phyloP scores from a whole-genome alignment of 2,113 vertebrate genomes.

The Pongo abelii region DNA sequence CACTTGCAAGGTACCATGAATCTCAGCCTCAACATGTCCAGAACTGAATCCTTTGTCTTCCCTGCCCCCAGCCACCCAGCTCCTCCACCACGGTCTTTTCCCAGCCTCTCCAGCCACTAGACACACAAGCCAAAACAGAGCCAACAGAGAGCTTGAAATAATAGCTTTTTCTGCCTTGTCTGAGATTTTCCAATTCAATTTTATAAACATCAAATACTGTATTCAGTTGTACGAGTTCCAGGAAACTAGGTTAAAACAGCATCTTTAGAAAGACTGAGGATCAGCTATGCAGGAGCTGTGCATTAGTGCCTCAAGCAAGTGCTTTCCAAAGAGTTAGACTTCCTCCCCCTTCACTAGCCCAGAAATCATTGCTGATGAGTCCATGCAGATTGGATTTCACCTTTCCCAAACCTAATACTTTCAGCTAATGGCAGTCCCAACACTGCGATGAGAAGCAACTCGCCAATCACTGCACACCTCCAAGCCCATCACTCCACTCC shows the following conservation, averaged over 20 bases:
- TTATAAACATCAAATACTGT: conserved; percentile 44
- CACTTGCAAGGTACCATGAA: not conserved
- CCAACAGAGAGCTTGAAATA: conserved; percentile 6
- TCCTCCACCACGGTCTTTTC: not conserved
- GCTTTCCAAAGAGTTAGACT: conserved; percentile 44
- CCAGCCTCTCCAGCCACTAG: not conserved
- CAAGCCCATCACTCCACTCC: not conserved
- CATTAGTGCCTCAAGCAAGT: not conserved
- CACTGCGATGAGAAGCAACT: not conserved
- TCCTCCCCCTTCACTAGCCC: not conserved
- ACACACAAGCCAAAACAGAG: not conserved
- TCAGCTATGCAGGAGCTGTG: not conserved
- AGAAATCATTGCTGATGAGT: not conserved
- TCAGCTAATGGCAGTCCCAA: not conserved
- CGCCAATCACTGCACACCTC: not conserved
- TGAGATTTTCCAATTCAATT: conserved; percentile 46
- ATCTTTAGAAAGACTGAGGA: conserved; percentile 25
- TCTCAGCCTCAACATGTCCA: not conserved
- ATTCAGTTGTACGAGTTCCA: conserved; percentile 1
- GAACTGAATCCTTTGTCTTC: not conserved
- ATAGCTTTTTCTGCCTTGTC: conserved; percentile 11
- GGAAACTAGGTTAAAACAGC: conserved; percentile 49
- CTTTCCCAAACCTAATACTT: conserved; percentile 1
- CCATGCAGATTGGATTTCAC: conserved; percentile 3
- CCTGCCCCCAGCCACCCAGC: not conserved